A percentile compares a stretch with the other conserved stretches of the same genome.
phyloP scores from a whole-genome alignment of 1,140 invertebrate species.

The Gryllus bimaculatus region DNA sequence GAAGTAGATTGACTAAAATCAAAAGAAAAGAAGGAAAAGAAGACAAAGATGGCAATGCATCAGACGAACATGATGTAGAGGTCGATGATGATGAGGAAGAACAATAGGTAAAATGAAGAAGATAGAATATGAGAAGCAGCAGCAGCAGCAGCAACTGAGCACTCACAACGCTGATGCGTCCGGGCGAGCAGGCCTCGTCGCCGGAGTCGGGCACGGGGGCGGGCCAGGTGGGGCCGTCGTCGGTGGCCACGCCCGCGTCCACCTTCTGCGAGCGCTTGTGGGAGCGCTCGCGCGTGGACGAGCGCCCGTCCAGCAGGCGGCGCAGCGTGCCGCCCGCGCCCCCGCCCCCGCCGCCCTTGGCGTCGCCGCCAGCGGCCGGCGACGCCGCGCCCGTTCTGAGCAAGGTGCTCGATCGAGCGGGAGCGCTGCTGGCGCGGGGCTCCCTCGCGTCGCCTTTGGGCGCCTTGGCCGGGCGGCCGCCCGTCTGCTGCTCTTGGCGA shows the following conservation, averaged over 20 bases:
- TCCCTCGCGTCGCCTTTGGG: not conserved
- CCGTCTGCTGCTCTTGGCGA: not conserved
- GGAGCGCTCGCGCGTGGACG: not conserved
- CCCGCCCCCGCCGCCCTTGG: not conserved
- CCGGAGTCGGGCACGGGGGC: not conserved
- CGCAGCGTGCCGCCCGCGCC: not conserved
- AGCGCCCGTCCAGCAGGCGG: not conserved
- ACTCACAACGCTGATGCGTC: not conserved
- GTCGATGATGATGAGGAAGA: no score
- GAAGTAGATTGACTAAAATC: no score
- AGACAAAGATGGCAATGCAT: no score
- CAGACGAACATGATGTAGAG: no score
- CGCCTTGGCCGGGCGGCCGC: not conserved
- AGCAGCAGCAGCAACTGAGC: not conserved
- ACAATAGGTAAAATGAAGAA: no score
- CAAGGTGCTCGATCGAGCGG: not conserved
- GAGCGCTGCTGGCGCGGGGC: not conserved
- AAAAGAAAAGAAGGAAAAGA: no score
- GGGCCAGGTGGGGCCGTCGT: not conserved
- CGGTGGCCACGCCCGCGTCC: not conserved
- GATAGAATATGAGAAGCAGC: no score
- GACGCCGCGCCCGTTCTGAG: not conserved
- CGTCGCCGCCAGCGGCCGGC: not conserved
- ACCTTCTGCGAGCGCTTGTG: not conserved
- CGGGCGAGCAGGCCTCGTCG: not conserved